Conservation (phyloP, 2,113 vertebrate species). For the Sinocyclocheilus rhinocerous region DNA sequence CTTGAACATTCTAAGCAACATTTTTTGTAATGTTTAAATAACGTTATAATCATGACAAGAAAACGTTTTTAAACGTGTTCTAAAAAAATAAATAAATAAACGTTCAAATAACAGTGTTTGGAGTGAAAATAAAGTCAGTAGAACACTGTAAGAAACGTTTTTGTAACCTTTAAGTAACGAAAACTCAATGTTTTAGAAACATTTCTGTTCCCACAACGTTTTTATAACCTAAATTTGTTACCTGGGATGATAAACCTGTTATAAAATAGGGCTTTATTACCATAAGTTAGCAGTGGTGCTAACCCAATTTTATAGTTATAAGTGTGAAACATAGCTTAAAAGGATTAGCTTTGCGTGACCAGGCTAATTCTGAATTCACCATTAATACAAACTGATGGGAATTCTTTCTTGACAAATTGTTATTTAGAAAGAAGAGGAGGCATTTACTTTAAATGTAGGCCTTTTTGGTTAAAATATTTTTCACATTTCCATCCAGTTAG, state of each 20-base stretch:
- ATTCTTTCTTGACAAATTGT: background rate
- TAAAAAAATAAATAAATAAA: background rate
- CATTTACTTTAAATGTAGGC: constrained; percentile 35
- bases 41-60: background rate
- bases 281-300: background rate
- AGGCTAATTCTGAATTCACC: background rate
- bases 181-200: no score
- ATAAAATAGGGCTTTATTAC: background rate
- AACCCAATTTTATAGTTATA: background rate
- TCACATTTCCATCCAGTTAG: constrained; percentile 22
- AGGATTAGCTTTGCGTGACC: background rate
- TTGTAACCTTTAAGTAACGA: no score
- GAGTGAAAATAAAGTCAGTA: no score
- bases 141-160: no score
- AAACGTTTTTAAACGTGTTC: no score
- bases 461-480: background rate
- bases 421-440: constrained; percentile 16
- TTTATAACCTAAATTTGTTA: background rate
- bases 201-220: no score
- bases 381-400: background rate
- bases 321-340: background rate
- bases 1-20: background rate
- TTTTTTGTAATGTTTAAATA: background rate
- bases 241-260: background rate
- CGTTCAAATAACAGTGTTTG: background rate